These are phyloP conservation scores for Theocolax elegans DNA, from an alignment of 1,140 invertebrate genomes.

Conservation along the genomic window DNA sequence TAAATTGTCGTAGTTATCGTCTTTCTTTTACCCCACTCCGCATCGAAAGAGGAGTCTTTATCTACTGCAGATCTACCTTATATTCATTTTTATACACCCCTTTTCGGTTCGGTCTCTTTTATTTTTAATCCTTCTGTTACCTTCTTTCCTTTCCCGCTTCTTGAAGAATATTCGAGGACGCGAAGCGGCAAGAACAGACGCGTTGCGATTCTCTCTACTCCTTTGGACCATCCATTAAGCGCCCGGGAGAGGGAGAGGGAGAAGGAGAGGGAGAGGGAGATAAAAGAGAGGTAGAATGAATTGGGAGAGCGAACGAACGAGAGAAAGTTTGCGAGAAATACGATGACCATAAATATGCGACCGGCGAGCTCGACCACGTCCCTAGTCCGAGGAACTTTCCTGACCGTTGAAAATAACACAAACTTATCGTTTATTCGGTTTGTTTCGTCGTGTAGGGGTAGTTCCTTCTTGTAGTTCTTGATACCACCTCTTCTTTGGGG, in stretches of 20 bases:
- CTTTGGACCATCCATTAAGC: conserved; percentile 62
- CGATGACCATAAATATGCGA: conserved; percentile 65
- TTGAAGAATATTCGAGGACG: conserved; percentile 42
- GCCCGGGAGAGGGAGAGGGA: conserved; percentile 40
- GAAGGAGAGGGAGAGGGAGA: conserved; percentile 1
- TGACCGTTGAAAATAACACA: conserved; percentile 54
- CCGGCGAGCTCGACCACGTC: conserved; percentile 57
- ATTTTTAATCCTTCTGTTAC: background rate
- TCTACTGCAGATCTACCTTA: conserved; percentile 23
- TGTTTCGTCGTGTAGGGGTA: conserved; percentile 12
- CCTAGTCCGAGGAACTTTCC: conserved; percentile 58
- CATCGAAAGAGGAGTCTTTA: conserved; percentile 22
- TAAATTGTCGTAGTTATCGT: background rate
- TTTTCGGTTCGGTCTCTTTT: conserved; percentile 11
- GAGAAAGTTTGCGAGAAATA: conserved; percentile 53
- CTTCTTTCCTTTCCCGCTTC: conserved; percentile 24
- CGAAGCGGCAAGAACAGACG: conserved; percentile 63
- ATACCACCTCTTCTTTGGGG: too few species aligned
- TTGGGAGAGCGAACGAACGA: background rate
- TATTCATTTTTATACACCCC: conserved; percentile 27
- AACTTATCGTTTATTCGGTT: conserved; percentile 39
- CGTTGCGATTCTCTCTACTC: conserved; percentile 53
- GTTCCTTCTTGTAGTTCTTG: too few species aligned
- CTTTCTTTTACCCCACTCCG: conserved; percentile 1
- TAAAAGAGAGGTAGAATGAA: too few species aligned